Conservation (phyloP, 2,797 vertebrate species). For the Adrianichthys oophorus region DNA sequence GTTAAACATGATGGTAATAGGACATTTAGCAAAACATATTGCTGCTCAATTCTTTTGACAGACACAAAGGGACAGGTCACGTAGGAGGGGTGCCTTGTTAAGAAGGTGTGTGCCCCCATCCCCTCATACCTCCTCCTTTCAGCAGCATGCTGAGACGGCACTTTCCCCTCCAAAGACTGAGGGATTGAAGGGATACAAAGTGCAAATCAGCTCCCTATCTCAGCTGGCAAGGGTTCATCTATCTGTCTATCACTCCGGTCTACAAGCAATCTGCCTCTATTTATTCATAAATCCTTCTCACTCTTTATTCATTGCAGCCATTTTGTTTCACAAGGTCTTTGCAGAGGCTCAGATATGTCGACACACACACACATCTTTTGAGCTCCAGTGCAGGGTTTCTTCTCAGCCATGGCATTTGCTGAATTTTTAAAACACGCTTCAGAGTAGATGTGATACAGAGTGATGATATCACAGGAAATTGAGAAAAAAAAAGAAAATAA, state of each 20-base stretch:
- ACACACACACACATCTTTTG: conserved; percentile 22
- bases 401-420: conserved; percentile 40
- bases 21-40: conserved; percentile 20
- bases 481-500: conserved; percentile 50
- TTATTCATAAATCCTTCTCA: conserved; percentile 69
- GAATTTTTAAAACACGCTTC: conserved; percentile 50
- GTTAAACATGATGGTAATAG: conserved; percentile 2
- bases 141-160: conserved; percentile 66
- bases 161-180: conserved; percentile 54
- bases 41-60: conserved; percentile 37
- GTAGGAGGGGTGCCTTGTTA: conserved; percentile 45
- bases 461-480: conserved; percentile 59
- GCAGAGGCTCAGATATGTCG: conserved; percentile 36
- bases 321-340: conserved; percentile 66
- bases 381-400: conserved; percentile 43
- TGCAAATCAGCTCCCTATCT: conserved; percentile 72
- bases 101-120: conserved; percentile 29
- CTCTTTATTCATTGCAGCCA: conserved; percentile 69
- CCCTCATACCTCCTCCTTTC: conserved; percentile 30
- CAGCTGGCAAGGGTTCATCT: conserved; percentile 66
- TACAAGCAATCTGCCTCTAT: conserved; percentile 57
- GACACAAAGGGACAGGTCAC: conserved; percentile 46
- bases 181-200: conserved; percentile 71
- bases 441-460: conserved; percentile 45
- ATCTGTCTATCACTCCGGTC: conserved; percentile 64